Evolutionary conservation across 2,797 vertebrate genomes (phyloP).

Genomic region (Pempheris klunzingeri): DNA sequence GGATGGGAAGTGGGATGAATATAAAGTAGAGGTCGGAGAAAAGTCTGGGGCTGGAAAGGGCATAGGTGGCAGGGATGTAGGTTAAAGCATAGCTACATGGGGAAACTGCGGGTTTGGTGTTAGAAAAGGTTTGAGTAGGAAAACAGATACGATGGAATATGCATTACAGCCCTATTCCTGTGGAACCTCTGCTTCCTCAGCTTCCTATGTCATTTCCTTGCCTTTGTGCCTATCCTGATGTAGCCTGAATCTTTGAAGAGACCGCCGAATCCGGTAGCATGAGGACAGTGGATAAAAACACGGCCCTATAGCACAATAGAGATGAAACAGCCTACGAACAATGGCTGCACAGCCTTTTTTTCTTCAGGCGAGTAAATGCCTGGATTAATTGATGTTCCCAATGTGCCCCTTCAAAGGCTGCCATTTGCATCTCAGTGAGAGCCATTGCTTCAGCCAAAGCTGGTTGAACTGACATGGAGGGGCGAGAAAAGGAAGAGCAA

Average conservation of each 20-base stretch:
- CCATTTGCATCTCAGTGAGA: constrained; percentile 79
- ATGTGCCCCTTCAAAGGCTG: constrained; percentile 76
- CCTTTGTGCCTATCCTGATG: constrained; percentile 58
- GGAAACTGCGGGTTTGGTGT: constrained; percentile 42
- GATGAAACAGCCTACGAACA: constrained; percentile 72
- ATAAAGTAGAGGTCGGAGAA: constrained; percentile 55
- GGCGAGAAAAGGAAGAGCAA: constrained; percentile 49
- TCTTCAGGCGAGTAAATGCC: constrained; percentile 57
- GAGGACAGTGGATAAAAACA: constrained; percentile 67
- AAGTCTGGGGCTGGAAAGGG: constrained; percentile 50
- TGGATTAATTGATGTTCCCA: constrained; percentile 79
- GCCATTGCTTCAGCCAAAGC: constrained; percentile 65
- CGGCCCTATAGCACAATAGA: constrained; percentile 65
- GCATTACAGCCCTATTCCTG: constrained; percentile 50
- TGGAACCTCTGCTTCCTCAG: constrained; percentile 54
- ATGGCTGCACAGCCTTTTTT: constrained; percentile 54
- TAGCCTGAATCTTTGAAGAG: constrained; percentile 69
- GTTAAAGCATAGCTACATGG: constrained; percentile 68
- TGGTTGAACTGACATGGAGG: constrained; percentile 66
- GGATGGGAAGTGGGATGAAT: background rate
- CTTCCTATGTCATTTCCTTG: constrained; percentile 62
- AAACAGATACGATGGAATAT: constrained; percentile 55
- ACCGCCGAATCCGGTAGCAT: constrained; percentile 50
- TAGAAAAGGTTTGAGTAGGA: constrained; percentile 46
- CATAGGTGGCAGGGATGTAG: constrained; percentile 64